Base-by-base conservation (phyloP, 2,797 vertebrate genomes). In the Pseudopleuronectes americanus region DNA sequence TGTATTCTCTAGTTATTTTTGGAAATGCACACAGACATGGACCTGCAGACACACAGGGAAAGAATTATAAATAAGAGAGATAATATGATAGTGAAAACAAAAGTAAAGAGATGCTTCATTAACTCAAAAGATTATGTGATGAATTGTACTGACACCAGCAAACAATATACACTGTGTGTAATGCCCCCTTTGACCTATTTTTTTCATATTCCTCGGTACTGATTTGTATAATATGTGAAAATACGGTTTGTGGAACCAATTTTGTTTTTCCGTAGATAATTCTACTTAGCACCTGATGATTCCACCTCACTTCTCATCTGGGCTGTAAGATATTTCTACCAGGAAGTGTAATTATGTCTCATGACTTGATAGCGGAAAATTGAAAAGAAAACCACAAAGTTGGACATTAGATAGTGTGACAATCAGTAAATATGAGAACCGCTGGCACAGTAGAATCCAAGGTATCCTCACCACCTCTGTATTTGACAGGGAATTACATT, bases 1-100 rank as follows among this genome's bases (percentile, higher is more conserved):
- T 74, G 66, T 80, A 70, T 84, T 88, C 76, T 71, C 65, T 70
- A 48, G 71, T 77, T 85, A 76, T 79, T 88, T 88, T 85, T 76
- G 75, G 64, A 88, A 85, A 87, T 71, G 64, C 77, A 76, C 64
- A 48, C 71, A 74, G 64, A 73, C 58, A 38, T 5, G 1, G 23
- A 16, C 7, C 4, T 38, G 16, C 36, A 71, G 19, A 33, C 57
- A 61, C 53, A 49, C 33, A 59, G 26, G 65, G 38, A n/a, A 12
- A 65, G 60, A 57, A n/a, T 62, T 70, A 53, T 4, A 17, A 80
- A 60, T 65, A 63, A 45, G 36, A 21, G 41, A 76, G 49, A 74
- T 64, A 64, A 17, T 68, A 68, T 83, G 76, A 66, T 77, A 71
- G 80, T 87, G 75, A 85, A 85, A 90, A 86, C 71, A 74, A 78